Evolutionary conservation across 1,140 invertebrate species (phyloP).

Genomic region (Ostrea denselamellosa): DNA sequence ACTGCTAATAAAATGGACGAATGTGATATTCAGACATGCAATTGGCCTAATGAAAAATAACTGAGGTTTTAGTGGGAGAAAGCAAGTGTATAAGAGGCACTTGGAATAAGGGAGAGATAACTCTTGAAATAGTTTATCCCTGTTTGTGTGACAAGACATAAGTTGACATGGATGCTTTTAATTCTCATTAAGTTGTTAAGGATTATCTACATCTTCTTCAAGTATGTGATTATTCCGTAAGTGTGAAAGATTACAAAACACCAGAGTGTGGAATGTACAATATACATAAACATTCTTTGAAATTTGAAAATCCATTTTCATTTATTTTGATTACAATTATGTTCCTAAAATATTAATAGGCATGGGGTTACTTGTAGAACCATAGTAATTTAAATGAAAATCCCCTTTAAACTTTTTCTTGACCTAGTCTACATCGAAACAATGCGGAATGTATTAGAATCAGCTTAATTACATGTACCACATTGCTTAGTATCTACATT

Average conservation of each 20-base stretch:
- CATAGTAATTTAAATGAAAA: too few relatives aligned
- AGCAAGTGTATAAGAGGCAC: too few relatives aligned
- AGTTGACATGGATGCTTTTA: neutral
- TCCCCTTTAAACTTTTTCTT: neutral
- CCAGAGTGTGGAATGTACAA: neutral
- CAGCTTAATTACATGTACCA: too few relatives aligned
- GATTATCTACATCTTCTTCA: slow-evolving; percentile 3
- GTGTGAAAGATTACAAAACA: neutral
- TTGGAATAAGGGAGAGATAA: neutral
- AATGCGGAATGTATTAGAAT: neutral
- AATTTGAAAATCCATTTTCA: too few relatives aligned
- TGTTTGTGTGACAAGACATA: neutral
- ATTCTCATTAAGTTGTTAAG: neutral
- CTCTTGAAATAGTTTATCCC: neutral
- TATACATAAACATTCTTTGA: neutral
- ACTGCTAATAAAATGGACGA: too few relatives aligned
- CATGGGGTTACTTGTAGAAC: too few relatives aligned
- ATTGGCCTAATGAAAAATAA: too few relatives aligned
- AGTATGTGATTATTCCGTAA: slow-evolving; percentile 19
- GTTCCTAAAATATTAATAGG: too few relatives aligned
- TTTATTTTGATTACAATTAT: too few relatives aligned
- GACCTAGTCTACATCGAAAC: neutral
- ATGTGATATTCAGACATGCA: too few relatives aligned
- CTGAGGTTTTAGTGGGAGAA: too few relatives aligned
- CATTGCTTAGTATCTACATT: neutral